Base-by-base conservation (phyloP, 2,888 invertebrate genomes). In the Drosophila pegasa region DNA sequence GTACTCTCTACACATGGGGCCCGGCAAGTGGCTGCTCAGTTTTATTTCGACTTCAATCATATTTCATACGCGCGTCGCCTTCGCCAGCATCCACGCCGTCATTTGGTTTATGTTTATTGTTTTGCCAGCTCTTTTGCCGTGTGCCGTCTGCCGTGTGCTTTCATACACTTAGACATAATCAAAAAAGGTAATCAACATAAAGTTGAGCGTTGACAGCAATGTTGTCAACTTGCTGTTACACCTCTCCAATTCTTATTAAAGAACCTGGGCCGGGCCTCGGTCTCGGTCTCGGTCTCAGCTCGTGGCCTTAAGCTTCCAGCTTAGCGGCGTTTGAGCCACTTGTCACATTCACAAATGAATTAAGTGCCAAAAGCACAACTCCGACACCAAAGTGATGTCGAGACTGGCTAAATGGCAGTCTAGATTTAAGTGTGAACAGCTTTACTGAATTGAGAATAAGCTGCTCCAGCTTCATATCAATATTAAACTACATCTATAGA, bases 121-220 rank as follows among this genome's bases (percentile, higher is more conserved):
- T 87, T 85, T 88, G 86, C 73, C 63, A 80, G 81, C 87, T 84
- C 83, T 84, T 82, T 48, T 48, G 31, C 47, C 47, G 47, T 48
- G 47, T 48, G 48, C 48, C 48, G 4, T 48, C 78, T 80, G 78
- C 87, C 80, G 64, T 57, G 58, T 67, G 50, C 75, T 68, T 73
- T 51, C 72, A 77, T 71, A 68, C 75, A 72, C 71, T 75, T 80
- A 80, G 75, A 81, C 89, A 85, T 88, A 88, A 88, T 88, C 87
- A 88, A 86, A 87, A 89, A 88, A 89, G 89, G 87, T 78, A 88
- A 88, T 88, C 88, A 88, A 88, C 88, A 88, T 89, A 88, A 88
- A 88, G 78, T 78, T 87, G 80, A 77, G 62, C 85, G 87, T 71
- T 75, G 88, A 81, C 83, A 86, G 83, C 80, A 48, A 68, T 71